Conservation (phyloP, 1,140 invertebrate species). For the Harpegnathos saltator region DNA sequence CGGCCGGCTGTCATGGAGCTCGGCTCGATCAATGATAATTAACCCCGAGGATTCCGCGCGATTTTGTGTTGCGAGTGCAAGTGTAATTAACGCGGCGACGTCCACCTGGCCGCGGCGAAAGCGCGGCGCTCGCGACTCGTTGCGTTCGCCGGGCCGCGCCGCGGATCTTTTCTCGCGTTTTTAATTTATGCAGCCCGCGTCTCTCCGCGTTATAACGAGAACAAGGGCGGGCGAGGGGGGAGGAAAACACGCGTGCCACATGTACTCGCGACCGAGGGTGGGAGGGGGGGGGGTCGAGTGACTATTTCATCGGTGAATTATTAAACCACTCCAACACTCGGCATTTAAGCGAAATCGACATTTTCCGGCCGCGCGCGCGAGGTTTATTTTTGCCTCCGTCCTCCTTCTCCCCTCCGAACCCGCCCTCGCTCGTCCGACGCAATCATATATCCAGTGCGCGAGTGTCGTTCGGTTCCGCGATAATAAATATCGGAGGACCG, state of each 20-base stretch:
- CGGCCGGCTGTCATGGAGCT: conserved; percentile 25
- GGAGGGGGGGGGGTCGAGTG: too few relatives aligned
- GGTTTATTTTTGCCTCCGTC: background rate
- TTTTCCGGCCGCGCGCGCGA: conserved; percentile 5
- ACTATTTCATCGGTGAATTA: conserved; percentile 39
- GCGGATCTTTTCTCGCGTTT: too few relatives aligned
- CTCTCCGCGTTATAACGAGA: background rate
- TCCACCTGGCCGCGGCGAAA: conserved; percentile 5
- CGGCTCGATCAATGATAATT: conserved; percentile 54
- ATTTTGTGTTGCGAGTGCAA: conserved; percentile 44
- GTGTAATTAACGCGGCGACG: conserved; percentile 38
- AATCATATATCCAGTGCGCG: conserved; percentile 34
- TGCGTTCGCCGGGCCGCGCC: too few relatives aligned
- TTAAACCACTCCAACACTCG: conserved; percentile 30
- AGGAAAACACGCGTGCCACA: background rate
- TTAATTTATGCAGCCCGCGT: background rate
- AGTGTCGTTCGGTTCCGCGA: conserved; percentile 50
- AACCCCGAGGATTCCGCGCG: conserved; percentile 37
- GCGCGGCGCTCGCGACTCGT: too few relatives aligned
- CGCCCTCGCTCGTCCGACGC: too few relatives aligned
- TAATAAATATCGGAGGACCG: conserved; percentile 42
- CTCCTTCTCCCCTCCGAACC: conserved; percentile 1
- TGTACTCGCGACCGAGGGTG: conserved; percentile 21
- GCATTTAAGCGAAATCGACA: conserved; percentile 34
- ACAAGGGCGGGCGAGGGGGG: background rate